Base-by-base conservation (phyloP, 2,797 vertebrate genomes). In the Sebastes minor region DNA sequence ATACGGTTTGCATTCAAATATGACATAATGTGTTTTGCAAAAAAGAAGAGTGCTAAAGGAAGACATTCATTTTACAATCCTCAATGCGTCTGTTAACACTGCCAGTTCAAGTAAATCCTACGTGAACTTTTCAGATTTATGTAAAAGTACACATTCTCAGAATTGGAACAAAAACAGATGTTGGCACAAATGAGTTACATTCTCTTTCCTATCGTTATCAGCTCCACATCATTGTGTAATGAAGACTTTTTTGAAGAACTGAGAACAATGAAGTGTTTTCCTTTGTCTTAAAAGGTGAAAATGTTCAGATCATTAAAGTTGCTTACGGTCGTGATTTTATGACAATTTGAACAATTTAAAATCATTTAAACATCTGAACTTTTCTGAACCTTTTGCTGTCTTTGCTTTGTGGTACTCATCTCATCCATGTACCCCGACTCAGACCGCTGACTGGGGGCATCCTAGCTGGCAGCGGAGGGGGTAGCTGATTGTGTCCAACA, bases 401-500 rank as follows among this genome's bases (percentile, higher is more conserved):
- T 11, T n/a, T 1, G 1, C n/a, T n/a, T n/a, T n/a, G n/a, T n/a
- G n/a, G n/a, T 25, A 96, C 10, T 94, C 96, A 97, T 96, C 96
- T 97, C 96, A 97, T 96, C 97, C 97, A 97, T 0, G 95, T 96
- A 57, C 97, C 96, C 16, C 96, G 96, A 60, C 95, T 97, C 62
- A 97, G 94, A n/a, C 85, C 69, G 1, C 74, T n/a, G n/a, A 87
- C 53, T 1, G 83, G 94, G 1, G 96, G 97, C 96, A 98, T 97
- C 78, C 95, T 97, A 0, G 96, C 96, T 0, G 97, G 97, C 0
- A 97, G 96, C 0, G 96, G 97, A 49, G 97, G 95, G 42, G 96
- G 97, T 2, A 96, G 96, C 4, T 96, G 97, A 2, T 96, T 95
- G 88, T 97, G 97, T 27, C 96, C 97, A 4, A 96, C 95, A 1